phyloP scores from a whole-genome alignment of 2,113 vertebrate genomes.

The Corynorhinus townsendii region DNA sequence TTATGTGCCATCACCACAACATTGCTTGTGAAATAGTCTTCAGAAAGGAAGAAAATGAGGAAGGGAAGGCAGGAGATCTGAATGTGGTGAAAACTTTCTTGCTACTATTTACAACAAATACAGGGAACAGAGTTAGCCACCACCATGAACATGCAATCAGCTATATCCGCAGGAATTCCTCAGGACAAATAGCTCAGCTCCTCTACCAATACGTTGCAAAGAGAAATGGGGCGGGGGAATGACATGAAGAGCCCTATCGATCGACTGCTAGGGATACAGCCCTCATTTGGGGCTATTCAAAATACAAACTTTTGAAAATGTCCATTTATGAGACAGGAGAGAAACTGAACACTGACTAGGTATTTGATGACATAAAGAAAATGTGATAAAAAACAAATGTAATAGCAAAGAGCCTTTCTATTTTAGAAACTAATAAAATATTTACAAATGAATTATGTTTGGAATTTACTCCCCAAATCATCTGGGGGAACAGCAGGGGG shows the following conservation, averaged over 20 bases:
- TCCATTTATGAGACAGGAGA: background rate
- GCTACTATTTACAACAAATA: background rate
- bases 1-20: background rate
- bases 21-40: background rate
- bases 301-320: background rate
- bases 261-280: too few relatives aligned
- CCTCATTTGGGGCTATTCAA: background rate
- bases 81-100: background rate
- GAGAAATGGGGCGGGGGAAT: accelerated
- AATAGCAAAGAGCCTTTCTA: background rate
- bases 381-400: background rate
- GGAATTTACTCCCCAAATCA: background rate
- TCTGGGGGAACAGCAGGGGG: too few relatives aligned
- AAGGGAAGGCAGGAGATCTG: background rate
- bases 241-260: background rate
- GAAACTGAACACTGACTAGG: background rate
- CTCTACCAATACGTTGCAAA: background rate
- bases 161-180: background rate
- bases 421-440: conserved; percentile 4
- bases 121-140: background rate
- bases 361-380: background rate
- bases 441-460: background rate
- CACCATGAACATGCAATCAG: background rate
- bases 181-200: background rate
- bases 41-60: background rate